Evolutionary conservation across 2,888 invertebrate genomes (phyloP).

Genomic region (Actias luna): DNA sequence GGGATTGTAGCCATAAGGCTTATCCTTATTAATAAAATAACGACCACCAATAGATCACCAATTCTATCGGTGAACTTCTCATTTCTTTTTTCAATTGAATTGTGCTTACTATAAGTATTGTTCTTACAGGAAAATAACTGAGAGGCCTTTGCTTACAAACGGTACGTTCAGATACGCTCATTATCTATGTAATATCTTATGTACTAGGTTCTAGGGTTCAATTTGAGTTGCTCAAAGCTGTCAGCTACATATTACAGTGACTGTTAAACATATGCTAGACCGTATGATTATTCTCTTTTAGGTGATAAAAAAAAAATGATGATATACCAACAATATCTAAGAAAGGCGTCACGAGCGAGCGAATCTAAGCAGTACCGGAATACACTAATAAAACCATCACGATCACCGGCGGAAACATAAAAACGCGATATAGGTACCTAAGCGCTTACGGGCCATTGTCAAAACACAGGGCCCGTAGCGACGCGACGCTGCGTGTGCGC

Average conservation of each 20-base stretch:
- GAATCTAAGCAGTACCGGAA: constrained; percentile 2
- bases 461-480: constrained; percentile 17
- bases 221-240: no score
- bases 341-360: background rate
- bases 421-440: constrained; percentile 26
- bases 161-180: no score
- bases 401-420: constrained; percentile 32
- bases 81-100: no score
- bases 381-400: constrained; percentile 30
- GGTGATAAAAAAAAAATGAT: background rate
- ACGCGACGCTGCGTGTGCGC: background rate
- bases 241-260: background rate
- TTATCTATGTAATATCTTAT: no score
- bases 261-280: background rate
- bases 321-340: background rate
- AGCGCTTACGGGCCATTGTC: constrained; percentile 25
- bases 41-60: no score
- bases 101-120: no score
- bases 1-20: no score
- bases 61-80: no score
- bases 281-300: background rate
- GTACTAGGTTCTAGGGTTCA: no score
- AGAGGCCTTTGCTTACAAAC: no score
- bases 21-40: no score
- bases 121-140: no score